Percentiles rank a stretch among this genome's conserved stretches.
phyloP scores from a whole-genome alignment of 2,797 vertebrate genomes.

The Rhynchonycteris naso region DNA sequence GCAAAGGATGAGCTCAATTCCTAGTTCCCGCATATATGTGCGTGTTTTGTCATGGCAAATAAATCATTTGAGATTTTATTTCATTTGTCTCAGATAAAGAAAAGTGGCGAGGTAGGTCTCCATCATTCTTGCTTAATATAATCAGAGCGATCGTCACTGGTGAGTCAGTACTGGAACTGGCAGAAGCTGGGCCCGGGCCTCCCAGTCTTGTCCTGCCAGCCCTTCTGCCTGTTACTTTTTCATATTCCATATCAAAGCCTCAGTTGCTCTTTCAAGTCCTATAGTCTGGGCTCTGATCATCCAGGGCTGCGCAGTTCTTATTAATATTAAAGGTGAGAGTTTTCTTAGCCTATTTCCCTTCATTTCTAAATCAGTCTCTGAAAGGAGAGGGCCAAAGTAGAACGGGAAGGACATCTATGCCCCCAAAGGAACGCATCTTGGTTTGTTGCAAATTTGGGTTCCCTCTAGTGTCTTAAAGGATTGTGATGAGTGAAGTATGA shows the following conservation, averaged over 20 bases:
- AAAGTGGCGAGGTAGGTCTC: neutral
- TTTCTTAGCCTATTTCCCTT: slow-evolving; percentile 67
- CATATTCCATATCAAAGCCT: slow-evolving; percentile 79
- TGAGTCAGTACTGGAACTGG: neutral
- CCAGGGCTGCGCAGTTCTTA: slow-evolving; percentile 53
- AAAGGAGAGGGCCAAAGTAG: slow-evolving; percentile 53
- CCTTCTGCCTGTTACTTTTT: slow-evolving; percentile 62
- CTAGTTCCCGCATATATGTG: neutral
- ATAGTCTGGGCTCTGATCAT: slow-evolving; percentile 75
- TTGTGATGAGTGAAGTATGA: slow-evolving; percentile 43
- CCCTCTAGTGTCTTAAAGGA: slow-evolving; percentile 46
- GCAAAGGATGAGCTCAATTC: neutral
- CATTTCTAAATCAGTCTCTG: slow-evolving; percentile 49
- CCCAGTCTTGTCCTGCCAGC: neutral
- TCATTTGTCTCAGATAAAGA: slow-evolving; percentile 47
- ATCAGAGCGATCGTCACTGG: neutral
- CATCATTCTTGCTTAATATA: neutral
- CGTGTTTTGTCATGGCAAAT: slow-evolving; percentile 28
- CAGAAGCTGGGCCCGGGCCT: slow-evolving; percentile 32
- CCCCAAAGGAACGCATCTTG: neutral
- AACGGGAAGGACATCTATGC: slow-evolving; percentile 28
- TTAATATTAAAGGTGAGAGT: slow-evolving; percentile 75
- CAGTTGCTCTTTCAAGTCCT: slow-evolving; percentile 75
- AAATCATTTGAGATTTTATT: slow-evolving; percentile 37
- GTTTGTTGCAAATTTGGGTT: neutral